Conservation (phyloP, 2,113 vertebrate genomes). For the Brevimyrus niger region DNA sequence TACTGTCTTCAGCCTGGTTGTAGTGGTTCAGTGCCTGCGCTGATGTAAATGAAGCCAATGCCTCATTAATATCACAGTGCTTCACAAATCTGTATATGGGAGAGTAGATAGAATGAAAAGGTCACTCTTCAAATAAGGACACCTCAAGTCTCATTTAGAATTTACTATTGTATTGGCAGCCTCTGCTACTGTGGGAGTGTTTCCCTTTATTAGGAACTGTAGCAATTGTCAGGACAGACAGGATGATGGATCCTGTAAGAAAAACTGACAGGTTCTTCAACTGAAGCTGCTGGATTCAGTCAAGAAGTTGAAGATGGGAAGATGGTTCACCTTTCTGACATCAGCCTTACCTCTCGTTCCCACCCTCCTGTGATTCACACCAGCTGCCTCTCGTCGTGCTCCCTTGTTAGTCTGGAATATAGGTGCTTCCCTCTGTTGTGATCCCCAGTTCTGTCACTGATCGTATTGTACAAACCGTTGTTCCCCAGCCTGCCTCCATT, state of each 20-base stretch:
- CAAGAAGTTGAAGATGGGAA: background rate
- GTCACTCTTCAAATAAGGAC: background rate
- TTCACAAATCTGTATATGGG: background rate
- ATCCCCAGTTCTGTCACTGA: no score
- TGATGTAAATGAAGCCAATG: background rate
- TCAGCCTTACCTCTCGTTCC: background rate
- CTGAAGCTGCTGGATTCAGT: background rate
- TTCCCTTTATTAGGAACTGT: background rate
- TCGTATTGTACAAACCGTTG: no score
- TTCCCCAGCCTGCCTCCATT: no score
- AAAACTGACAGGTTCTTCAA: background rate
- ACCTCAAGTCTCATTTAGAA: background rate
- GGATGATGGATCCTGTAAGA: background rate
- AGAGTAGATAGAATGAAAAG: background rate
- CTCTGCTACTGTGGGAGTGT: background rate
- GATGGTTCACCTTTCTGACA: background rate
- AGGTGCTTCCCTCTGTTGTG: no score
- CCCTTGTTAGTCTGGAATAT: no score
- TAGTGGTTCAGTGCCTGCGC: background rate
- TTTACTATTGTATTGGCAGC: background rate
- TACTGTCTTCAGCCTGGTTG: background rate
- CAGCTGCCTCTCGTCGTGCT: no score
- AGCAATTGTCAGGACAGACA: background rate
- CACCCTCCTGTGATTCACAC: no score
- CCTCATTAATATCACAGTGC: background rate